Conservation (phyloP, 2,113 vertebrate species). For the Proteles cristata region DNA sequence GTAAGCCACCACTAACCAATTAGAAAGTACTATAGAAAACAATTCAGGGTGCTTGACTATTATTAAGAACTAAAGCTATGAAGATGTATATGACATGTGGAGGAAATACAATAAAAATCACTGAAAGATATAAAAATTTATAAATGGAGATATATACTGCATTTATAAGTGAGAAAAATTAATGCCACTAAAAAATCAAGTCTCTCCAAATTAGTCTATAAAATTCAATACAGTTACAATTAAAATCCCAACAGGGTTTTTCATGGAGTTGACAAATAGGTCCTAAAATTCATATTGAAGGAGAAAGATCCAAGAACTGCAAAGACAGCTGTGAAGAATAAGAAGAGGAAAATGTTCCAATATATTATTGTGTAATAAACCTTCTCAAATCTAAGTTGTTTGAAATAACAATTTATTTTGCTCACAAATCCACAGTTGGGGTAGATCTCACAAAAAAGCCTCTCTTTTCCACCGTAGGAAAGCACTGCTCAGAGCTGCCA, state of each 20-base stretch:
- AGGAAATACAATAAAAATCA: not conserved
- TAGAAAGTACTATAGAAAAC: not conserved
- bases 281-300: slow-evolving; percentile 19
- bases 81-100: not conserved
- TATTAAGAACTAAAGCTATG: not conserved
- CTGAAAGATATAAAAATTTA: slow-evolving; percentile 3
- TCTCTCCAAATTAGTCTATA: slow-evolving; percentile 9
- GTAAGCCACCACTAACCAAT: not conserved
- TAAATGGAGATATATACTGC: not conserved
- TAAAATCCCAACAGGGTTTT: slow-evolving; percentile 10
- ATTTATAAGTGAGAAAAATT: slow-evolving; percentile 39
- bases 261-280: slow-evolving; percentile 1
- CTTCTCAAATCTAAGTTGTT: not conserved
- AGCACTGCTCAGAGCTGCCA: not conserved
- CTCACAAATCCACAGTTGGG: not conserved
- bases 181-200: slow-evolving; percentile 22
- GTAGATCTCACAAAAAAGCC: not conserved
- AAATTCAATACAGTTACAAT: slow-evolving; percentile 25
- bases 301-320: not conserved
- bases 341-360: not conserved
- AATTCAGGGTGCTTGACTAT: not conserved
- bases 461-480: not conserved
- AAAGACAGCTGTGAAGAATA: not conserved
- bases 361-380: not conserved
- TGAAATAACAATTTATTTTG: not conserved